Evolutionary conservation across 2,797 vertebrate species (phyloP), one percentile per base, ranked within the genome.

Genomic region (Notoglanidium macrostoma): DNA sequence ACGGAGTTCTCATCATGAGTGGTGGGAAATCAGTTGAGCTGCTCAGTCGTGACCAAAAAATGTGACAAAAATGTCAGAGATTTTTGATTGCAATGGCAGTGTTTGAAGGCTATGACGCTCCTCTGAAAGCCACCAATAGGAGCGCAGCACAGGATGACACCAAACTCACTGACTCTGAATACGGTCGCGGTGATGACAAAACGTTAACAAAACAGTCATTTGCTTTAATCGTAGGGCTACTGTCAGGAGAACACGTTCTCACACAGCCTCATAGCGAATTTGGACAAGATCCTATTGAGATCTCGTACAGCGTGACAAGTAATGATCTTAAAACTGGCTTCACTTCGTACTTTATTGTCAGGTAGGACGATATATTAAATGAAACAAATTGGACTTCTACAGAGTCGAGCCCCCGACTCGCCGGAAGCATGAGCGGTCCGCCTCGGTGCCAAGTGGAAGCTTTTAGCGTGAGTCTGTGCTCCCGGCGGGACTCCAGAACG

Each of bases 391-490:
- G 63, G 49, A n/a, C 26, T 32, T 29, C 19, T 67, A 67, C 57
- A 73, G 32, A 61, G 54, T 57, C 19, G n/a, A 51, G 44, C 44
- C 44, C 82, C n/a, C 9, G 4, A 72, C 17, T 11, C 40, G 4
- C 72, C 72, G 40, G 72, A 86, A 61, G 32, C 65, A 17, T 51
- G n/a, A 76, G 72, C n/a, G 40, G n/a, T 54, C 26, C 46, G 2
- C 26, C 55, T 65, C n/a, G 21, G 44, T 84, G 88, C 83, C 87
- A 85, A 87, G 83, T 70, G 55, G 84, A 83, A 89, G 89, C 80
- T 88, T 90, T 87, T 85, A 86, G 86, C 86, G 70, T 40, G 51
- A 51, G 84, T 87, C 90, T 89, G 89, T 88, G 23, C 61, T 80
- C 74, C 85, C 68, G 85, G 87, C 86, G 32, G 84, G 87, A 40